Evolutionary conservation across 2,888 invertebrate genomes (phyloP).

Genomic region (Ptychoptera contaminata): DNA sequence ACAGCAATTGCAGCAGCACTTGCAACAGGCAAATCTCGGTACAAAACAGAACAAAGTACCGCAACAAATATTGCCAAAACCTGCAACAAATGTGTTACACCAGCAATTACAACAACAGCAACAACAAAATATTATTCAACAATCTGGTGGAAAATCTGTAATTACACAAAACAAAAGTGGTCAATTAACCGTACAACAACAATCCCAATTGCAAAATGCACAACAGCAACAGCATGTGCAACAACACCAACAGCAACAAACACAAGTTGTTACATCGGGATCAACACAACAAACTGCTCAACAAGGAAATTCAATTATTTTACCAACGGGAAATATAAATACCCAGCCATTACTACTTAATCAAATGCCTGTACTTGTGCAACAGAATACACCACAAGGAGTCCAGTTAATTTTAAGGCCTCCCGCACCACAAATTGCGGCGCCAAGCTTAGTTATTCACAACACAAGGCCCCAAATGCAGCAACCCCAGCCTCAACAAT

Average conservation of each 20-base stretch:
- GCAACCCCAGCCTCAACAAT: conserved; percentile 33
- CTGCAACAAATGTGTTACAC: conserved; percentile 14
- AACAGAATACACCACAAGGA: conserved; percentile 46
- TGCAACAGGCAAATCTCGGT: conserved; percentile 13
- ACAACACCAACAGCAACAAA: conserved; percentile 18
- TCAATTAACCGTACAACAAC: conserved; percentile 6
- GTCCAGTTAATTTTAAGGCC: conserved; percentile 56
- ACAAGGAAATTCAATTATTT: conserved; percentile 23
- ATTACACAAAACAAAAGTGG: conserved; percentile 11
- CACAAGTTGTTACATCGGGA: conserved; percentile 12
- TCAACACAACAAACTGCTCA: conserved; percentile 11
- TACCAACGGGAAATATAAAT: conserved; percentile 22
- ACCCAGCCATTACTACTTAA: conserved; percentile 29
- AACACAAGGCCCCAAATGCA: conserved; percentile 23
- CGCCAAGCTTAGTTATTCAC: conserved; percentile 31
- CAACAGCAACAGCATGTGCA: conserved; percentile 11
- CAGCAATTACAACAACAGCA: no score
- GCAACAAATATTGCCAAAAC: conserved; percentile 46
- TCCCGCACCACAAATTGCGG: conserved; percentile 37
- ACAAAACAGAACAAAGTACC: conserved; percentile 33
- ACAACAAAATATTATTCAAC: conserved; percentile 16
- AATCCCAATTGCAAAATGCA: neutral
- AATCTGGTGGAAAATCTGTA: conserved; percentile 10
- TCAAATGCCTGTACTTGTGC: conserved; percentile 41
- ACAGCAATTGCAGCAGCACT: conserved; percentile 8